These are phyloP conservation scores for Speoplatyrhinus poulsoni DNA, from an alignment of 2,113 vertebrate genomes.

Conservation along the genomic window DNA sequence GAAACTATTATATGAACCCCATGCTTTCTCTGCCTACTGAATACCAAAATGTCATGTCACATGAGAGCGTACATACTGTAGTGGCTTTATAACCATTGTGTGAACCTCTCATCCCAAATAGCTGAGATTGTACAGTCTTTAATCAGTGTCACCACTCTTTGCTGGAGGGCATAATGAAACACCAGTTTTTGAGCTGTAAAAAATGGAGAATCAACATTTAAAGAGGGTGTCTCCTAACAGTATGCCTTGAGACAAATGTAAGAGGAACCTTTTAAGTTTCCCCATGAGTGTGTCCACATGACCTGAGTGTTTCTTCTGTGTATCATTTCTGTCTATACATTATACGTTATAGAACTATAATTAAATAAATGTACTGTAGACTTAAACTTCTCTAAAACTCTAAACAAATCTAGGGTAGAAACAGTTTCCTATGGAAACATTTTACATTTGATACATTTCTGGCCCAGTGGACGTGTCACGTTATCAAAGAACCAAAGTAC, in stretches of 20 bases:
- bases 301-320: too few species aligned
- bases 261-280: conserved; percentile 2
- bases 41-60: background rate
- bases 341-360: too few species aligned
- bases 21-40: background rate
- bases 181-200: conserved; percentile 15
- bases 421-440: conserved; percentile 1
- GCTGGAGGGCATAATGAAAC: conserved; percentile 7
- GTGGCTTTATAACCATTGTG: background rate
- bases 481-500: too few species aligned
- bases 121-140: background rate
- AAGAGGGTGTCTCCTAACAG: conserved; percentile 12
- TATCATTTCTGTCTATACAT: too few species aligned
- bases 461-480: too few species aligned
- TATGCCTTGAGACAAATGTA: conserved; percentile 23
- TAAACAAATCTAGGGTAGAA: background rate
- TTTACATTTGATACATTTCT: too few species aligned
- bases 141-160: background rate
- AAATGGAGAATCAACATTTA: conserved; percentile 10
- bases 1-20: background rate
- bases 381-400: too few species aligned
- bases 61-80: background rate
- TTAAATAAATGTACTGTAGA: too few species aligned
- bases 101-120: background rate
- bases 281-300: background rate